Evolutionary conservation across 2,888 invertebrate genomes (phyloP).

Genomic region (Philereme vetulata): DNA sequence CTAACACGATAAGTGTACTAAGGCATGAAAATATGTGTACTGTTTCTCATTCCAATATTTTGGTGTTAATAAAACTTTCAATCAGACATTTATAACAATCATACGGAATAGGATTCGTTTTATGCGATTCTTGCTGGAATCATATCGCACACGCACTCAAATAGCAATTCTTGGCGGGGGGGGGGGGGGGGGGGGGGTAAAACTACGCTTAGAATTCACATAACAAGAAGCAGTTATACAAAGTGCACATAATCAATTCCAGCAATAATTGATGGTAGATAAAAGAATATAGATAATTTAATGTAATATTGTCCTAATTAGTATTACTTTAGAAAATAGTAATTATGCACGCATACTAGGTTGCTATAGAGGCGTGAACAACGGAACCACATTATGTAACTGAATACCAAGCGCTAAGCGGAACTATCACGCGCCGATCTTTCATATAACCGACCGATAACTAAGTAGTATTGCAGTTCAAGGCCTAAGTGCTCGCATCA

Average conservation of each 20-base stretch:
- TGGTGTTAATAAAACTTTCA: slow-evolving; percentile 45
- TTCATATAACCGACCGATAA: slow-evolving; percentile 1
- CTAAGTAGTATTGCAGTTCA: neutral
- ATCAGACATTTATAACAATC: slow-evolving; percentile 41
- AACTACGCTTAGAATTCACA: slow-evolving; percentile 3
- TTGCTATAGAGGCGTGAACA: slow-evolving; percentile 1
- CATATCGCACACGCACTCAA: slow-evolving; percentile 7
- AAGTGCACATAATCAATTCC: slow-evolving; percentile 8
- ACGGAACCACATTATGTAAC: slow-evolving; percentile 10
- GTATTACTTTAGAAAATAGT: neutral
- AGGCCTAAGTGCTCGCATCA: neutral
- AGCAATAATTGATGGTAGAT: neutral
- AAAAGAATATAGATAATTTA: neutral
- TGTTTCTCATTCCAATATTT: slow-evolving; percentile 46
- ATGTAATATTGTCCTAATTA: neutral
- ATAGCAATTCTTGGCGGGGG: neutral
- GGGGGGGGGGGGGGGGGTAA: too few relatives aligned
- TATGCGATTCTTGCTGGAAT: slow-evolving; percentile 10
- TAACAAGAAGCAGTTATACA: slow-evolving; percentile 2
- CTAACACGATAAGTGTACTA: slow-evolving; percentile 62
- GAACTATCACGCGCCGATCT: slow-evolving; percentile 8
- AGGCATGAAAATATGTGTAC: slow-evolving; percentile 65
- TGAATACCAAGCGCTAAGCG: neutral
- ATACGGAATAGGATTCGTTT: slow-evolving; percentile 7
- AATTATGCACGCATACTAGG: neutral